Conservation (phyloP, 2,797 vertebrate species). For the Oreonectes daqikongensis region DNA sequence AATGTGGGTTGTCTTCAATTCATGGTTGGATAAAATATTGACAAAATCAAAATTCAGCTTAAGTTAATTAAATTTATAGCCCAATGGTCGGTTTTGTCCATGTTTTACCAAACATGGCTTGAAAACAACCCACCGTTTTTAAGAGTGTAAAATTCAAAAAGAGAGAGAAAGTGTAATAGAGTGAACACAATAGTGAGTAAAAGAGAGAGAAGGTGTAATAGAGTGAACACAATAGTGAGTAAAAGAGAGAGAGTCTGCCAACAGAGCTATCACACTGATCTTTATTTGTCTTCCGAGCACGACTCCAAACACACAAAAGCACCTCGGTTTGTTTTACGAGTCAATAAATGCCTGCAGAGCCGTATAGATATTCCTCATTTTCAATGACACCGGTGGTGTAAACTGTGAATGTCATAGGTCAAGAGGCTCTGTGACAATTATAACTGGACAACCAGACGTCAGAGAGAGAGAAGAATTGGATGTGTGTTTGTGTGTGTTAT, state of each 20-base stretch:
- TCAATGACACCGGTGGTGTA: background rate
- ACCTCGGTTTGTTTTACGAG: constrained; percentile 1
- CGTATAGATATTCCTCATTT: constrained; percentile 9
- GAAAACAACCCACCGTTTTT: too few species aligned
- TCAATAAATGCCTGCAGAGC: constrained; percentile 19
- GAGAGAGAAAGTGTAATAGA: too few species aligned
- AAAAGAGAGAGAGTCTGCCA: background rate
- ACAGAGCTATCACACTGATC: background rate
- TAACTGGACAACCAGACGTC: constrained; percentile 3
- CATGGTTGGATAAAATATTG: too few species aligned
- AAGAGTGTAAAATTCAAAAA: too few species aligned
- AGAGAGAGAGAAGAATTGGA: background rate
- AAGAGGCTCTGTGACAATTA: constrained; percentile 20
- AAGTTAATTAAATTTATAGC: too few species aligned
- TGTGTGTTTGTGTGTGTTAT: constrained; percentile 23
- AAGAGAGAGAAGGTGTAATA: too few species aligned
- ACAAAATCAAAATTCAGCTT: too few species aligned
- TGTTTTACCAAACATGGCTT: too few species aligned
- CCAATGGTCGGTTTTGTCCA: too few species aligned
- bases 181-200: too few species aligned
- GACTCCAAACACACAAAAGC: constrained; percentile 9
- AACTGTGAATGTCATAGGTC: background rate
- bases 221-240: background rate
- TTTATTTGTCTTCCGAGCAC: background rate
- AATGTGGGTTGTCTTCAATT: too few species aligned